These are phyloP conservation scores for Drosophila kepulauana DNA, from an alignment of 1,140 invertebrate species.

Conservation along the genomic window DNA sequence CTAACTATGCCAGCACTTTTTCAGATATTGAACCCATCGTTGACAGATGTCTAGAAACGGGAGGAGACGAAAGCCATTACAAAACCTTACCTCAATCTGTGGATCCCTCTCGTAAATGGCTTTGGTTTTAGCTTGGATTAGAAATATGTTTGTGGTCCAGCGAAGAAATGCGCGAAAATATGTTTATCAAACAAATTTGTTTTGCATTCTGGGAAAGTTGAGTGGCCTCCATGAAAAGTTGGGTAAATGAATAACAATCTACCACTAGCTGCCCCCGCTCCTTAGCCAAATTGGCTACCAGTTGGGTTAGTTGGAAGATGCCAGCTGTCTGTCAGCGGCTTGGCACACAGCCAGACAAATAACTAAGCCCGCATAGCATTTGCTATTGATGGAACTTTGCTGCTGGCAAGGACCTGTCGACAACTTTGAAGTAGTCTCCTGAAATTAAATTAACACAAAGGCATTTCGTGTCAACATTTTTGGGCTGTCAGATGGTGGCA, in stretches of 20 bases:
- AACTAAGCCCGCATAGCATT: constrained; percentile 50
- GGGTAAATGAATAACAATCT: constrained; percentile 48
- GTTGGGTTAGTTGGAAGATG: constrained; percentile 3
- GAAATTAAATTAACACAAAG: constrained; percentile 80
- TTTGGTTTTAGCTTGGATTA: neutral
- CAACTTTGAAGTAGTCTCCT: constrained; percentile 73
- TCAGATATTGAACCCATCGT: too few species aligned
- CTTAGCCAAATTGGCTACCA: neutral
- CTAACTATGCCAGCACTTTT: too few species aligned
- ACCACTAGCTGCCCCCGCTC: neutral
- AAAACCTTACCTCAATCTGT: too few species aligned
- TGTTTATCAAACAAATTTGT: constrained; percentile 56
- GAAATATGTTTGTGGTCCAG: constrained; percentile 31
- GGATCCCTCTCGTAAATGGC: neutral
- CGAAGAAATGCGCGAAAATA: constrained; percentile 51
- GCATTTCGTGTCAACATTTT: constrained; percentile 68
- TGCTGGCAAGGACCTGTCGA: constrained; percentile 46
- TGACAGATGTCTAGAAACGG: too few species aligned
- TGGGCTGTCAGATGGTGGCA: constrained; percentile 61
- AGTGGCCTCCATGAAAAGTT: constrained; percentile 41
- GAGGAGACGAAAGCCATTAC: too few species aligned
- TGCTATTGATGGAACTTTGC: constrained; percentile 54
- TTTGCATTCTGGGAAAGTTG: constrained; percentile 36
- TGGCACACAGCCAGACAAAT: constrained; percentile 45
- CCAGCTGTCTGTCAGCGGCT: constrained; percentile 51